These are phyloP conservation scores for Ptiloglossa arizonensis DNA, from an alignment of 1,140 invertebrate species.

Conservation along the genomic window DNA sequence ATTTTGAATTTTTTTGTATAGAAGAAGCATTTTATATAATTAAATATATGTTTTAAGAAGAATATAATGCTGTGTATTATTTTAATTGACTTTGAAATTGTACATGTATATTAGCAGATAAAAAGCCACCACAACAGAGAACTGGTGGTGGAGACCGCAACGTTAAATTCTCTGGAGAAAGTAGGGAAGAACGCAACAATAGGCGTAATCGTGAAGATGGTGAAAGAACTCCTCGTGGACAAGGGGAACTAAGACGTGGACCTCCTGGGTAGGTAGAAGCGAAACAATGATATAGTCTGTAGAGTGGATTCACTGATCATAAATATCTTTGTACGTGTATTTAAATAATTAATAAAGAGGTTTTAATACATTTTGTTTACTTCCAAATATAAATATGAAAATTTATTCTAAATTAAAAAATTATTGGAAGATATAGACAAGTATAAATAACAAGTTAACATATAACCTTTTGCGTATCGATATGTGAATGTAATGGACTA, in stretches of 20 bases:
- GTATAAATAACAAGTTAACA: no score
- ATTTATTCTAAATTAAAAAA: not conserved
- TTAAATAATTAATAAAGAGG: no score
- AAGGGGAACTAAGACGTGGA: slow-evolving; percentile 76
- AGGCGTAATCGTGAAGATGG: slow-evolving; percentile 88
- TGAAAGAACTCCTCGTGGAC: slow-evolving; percentile 74
- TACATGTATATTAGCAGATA: slow-evolving; percentile 66
- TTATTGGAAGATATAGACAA: no score
- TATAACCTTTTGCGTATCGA: no score
- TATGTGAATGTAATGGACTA: no score
- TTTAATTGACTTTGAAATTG: not conserved
- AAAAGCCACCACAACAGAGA: slow-evolving; percentile 75
- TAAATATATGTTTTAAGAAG: not conserved
- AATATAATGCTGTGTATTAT: not conserved
- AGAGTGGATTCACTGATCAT: no score
- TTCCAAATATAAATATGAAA: no score
- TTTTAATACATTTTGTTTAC: no score
- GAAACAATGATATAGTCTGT: no score
- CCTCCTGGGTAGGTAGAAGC: slow-evolving; percentile 73
- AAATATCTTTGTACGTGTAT: no score
- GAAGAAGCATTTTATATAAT: not conserved
- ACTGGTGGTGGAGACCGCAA: slow-evolving; percentile 76
- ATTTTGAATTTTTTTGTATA: not conserved
- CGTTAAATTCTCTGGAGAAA: slow-evolving; percentile 83
- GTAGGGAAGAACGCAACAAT: slow-evolving; percentile 88